phyloP scores from a whole-genome alignment of 2,888 invertebrate genomes.

The Eumerus sabulonum region DNA sequence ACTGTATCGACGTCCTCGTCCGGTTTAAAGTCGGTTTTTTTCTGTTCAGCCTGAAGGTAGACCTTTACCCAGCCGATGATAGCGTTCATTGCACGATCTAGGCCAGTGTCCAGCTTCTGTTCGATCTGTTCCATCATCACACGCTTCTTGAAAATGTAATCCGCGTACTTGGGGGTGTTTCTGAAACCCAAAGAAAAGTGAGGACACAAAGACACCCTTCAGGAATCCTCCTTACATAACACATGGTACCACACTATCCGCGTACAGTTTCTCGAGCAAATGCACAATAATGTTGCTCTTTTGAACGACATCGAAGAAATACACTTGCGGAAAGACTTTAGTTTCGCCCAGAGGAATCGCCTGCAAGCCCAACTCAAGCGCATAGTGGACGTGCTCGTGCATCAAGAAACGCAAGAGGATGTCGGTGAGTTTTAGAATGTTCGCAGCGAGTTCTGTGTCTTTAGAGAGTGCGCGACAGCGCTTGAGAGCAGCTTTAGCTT shows the following conservation, averaged over 20 bases:
- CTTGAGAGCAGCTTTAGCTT: conserved; percentile 93
- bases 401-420: conserved; percentile 90
- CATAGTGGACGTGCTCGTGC: conserved; percentile 97
- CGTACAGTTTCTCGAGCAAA: conserved; percentile 94
- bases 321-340: conserved; percentile 91
- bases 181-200: conserved; percentile 82
- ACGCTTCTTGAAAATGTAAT: conserved; percentile 92
- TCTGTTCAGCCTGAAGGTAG: conserved; percentile 94
- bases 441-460: conserved; percentile 86
- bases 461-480: conserved; percentile 92
- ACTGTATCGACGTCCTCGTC: conserved; percentile 92
- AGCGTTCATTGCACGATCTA: conserved; percentile 92
- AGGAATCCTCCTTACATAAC: conserved; percentile 85
- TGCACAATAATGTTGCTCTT: conserved; percentile 96
- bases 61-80: conserved; percentile 94
- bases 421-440: conserved; percentile 90
- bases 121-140: conserved; percentile 92
- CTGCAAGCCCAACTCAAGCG: conserved; percentile 94
- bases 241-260: conserved; percentile 92
- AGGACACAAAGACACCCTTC: too few species aligned
- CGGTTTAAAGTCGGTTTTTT: conserved; percentile 95
- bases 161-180: conserved; percentile 92
- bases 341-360: conserved; percentile 94
- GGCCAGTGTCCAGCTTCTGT: conserved; percentile 92
- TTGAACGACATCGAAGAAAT: conserved; percentile 95